These are phyloP conservation scores for Orientallactaga sibirica DNA, from an alignment of 2,797 vertebrate genomes.

Conservation along the genomic window DNA sequence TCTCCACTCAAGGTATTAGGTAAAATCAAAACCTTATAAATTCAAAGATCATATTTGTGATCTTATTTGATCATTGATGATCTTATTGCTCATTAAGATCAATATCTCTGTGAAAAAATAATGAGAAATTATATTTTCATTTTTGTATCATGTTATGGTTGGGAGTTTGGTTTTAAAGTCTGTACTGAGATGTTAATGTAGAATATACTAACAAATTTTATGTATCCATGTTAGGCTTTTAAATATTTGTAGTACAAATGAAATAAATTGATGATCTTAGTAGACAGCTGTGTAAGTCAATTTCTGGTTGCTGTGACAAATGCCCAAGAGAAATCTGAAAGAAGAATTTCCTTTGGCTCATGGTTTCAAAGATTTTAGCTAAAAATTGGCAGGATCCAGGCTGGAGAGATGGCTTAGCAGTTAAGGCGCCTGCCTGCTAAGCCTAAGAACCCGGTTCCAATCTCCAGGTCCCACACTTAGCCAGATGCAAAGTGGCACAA, in stretches of 20 bases:
- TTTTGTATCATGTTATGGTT: not conserved
- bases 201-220: not conserved
- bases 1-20: not conserved
- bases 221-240: not conserved
- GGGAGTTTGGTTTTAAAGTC: constrained; percentile 24
- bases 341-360: not conserved
- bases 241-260: not conserved
- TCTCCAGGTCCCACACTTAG: too few species aligned
- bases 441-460: too few species aligned
- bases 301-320: too few species aligned
- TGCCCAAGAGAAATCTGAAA: not conserved
- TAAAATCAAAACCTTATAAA: not conserved
- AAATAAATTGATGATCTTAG: not conserved
- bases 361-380: not conserved
- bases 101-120: not conserved
- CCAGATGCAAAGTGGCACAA: too few species aligned
- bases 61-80: too few species aligned
- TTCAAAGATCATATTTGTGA: too few species aligned
- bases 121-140: not conserved
- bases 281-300: not conserved
- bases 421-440: too few species aligned
- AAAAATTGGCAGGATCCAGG: not conserved
- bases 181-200: not conserved
- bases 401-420: too few species aligned
- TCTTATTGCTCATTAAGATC: not conserved